phyloP scores from a whole-genome alignment of 2,888 invertebrate genomes.

The Pandemis cinnamomeana region DNA sequence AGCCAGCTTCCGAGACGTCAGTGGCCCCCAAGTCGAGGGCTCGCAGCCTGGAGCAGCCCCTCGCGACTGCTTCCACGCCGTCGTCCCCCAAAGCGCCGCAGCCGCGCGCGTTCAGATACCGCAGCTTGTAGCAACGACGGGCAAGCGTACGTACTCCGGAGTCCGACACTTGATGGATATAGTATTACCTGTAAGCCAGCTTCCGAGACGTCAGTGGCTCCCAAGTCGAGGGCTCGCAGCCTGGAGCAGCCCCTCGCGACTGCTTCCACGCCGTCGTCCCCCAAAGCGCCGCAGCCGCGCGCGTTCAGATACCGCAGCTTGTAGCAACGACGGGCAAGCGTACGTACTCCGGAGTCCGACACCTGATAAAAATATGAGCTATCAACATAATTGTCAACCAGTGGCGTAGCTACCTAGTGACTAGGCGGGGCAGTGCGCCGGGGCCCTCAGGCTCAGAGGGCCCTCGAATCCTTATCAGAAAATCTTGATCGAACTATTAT shows the following conservation, averaged over 20 bases:
- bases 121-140: constrained; percentile 93
- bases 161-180: constrained; percentile 88
- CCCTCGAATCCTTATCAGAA: too few relatives aligned
- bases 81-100: constrained; percentile 97
- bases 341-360: constrained; percentile 94
- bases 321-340: constrained; percentile 94
- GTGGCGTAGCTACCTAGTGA: too few relatives aligned
- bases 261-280: constrained; percentile 95
- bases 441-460: too few relatives aligned
- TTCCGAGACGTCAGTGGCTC: constrained; percentile 97
- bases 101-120: constrained; percentile 95
- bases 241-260: constrained; percentile 94
- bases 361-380: constrained; percentile 72
- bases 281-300: constrained; percentile 96
- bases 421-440: too few relatives aligned
- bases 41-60: constrained; percentile 93
- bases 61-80: constrained; percentile 93
- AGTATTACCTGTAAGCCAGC: constrained; percentile 89
- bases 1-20: constrained; percentile 95
- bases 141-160: constrained; percentile 95
- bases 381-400: too few relatives aligned
- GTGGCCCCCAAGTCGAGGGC: constrained; percentile 97
- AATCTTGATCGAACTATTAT: too few relatives aligned
- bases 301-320: constrained; percentile 95
- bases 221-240: constrained; percentile 93